Percentiles rank a stretch among this genome's conserved stretches.
These are phyloP conservation scores for Apodemus agrarius DNA, from an alignment of 2,797 vertebrate genomes.

Conservation along the genomic window DNA sequence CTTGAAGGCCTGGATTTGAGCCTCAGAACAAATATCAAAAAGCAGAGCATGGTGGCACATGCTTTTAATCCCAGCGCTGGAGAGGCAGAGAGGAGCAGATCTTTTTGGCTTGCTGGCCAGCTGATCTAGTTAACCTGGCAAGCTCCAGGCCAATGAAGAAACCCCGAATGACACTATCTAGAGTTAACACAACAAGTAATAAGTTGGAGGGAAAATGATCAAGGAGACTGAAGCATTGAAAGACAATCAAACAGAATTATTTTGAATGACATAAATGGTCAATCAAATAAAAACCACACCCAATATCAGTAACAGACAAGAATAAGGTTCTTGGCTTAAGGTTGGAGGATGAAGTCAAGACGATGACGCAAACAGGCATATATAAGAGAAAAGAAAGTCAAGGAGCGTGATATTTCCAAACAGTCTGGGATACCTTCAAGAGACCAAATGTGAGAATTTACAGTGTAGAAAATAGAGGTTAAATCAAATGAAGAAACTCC, in stretches of 20 bases:
- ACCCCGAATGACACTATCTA: neutral
- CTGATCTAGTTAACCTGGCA: neutral
- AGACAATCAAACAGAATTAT: neutral
- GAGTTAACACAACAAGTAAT: neutral
- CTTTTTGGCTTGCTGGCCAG: neutral
- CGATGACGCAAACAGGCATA: neutral
- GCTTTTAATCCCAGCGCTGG: neutral
- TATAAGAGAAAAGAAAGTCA: too few species aligned
- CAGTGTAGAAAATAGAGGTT: neutral
- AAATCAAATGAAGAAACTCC: neutral
- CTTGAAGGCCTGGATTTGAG: neutral
- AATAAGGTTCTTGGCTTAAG: neutral
- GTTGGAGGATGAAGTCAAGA: neutral
- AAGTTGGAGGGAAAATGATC: neutral
- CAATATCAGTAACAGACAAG: neutral
- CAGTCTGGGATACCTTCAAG: neutral
- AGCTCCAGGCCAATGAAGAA: neutral
- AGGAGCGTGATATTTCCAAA: neutral
- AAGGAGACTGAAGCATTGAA: neutral
- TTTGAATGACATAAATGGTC: neutral
- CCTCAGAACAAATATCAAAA: neutral
- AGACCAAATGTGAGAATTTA: neutral
- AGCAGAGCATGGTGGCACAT: neutral
- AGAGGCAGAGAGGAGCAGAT: neutral
- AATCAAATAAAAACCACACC: neutral